These are phyloP conservation scores for Torymus aiolomorphi DNA, from an alignment of 2,888 invertebrate species.

Conservation along the genomic window DNA sequence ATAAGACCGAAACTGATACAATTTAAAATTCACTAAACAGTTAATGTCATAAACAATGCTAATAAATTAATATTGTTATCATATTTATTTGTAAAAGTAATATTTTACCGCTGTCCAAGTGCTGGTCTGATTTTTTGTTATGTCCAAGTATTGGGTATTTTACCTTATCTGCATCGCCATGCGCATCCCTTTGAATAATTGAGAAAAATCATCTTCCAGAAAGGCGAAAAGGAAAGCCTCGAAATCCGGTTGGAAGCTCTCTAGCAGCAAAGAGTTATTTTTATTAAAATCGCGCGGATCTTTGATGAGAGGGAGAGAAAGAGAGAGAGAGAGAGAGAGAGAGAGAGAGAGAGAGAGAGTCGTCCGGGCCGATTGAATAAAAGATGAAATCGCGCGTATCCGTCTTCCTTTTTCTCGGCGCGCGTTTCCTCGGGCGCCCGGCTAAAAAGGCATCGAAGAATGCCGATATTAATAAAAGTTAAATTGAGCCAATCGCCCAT, in stretches of 20 bases:
- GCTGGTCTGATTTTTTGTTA: too few relatives aligned
- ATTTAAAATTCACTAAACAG: too few relatives aligned
- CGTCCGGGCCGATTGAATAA: conserved; percentile 71
- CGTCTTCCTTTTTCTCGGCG: conserved; percentile 38
- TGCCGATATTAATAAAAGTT: conserved; percentile 73
- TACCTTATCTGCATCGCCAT: too few relatives aligned
- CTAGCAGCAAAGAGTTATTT: conserved; percentile 63
- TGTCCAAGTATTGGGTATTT: too few relatives aligned
- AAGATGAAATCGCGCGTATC: conserved; percentile 66
- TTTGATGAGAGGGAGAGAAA: conserved; percentile 59
- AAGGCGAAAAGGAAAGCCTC: neutral
- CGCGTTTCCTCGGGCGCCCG: neutral
- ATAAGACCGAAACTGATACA: too few relatives aligned
- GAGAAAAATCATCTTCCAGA: neutral
- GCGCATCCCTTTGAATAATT: neutral
- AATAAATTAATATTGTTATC: too few relatives aligned
- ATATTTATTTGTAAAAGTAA: too few relatives aligned
- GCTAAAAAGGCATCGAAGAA: conserved; percentile 62
- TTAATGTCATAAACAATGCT: too few relatives aligned
- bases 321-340: too few relatives aligned
- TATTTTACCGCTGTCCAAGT: too few relatives aligned
- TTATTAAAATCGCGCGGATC: conserved; percentile 68
- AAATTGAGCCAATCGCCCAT: conserved; percentile 70
- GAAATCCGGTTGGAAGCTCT: conserved; percentile 13
- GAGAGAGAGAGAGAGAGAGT: conserved; percentile 56